Evolutionary conservation across 23 tunicate species (phyloP).

Genomic region (Trididemnum miniatum): DNA sequence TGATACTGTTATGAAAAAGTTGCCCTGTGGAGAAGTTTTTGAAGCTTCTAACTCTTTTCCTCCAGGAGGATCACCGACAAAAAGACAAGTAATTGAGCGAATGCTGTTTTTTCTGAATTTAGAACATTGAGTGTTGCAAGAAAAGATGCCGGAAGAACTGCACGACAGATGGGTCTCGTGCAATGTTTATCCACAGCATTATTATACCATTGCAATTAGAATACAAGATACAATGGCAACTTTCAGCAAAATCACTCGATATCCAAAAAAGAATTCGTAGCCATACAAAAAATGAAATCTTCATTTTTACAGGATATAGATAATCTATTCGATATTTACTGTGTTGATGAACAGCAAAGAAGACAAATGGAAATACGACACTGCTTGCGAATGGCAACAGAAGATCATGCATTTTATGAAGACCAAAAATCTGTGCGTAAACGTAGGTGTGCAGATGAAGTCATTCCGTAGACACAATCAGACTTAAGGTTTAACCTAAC

Average conservation of each 20-base stretch:
- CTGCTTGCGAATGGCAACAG: conserved; percentile 18
- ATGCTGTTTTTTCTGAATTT: conserved; percentile 4
- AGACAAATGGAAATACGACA: conserved; percentile 1
- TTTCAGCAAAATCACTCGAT: conserved; percentile 12
- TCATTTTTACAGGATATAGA: conserved; percentile 9
- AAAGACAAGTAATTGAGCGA: conserved; percentile 12
- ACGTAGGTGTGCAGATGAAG: conserved; percentile 9
- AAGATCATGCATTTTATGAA: conserved; percentile 28
- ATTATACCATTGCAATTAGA: conserved; percentile 1
- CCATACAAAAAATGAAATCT: conserved; percentile 18
- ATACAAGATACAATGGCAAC: neutral
- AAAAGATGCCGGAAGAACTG: conserved; percentile 13
- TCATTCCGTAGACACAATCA: neutral
- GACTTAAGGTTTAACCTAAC: conserved; percentile 1
- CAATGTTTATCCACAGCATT: conserved; percentile 4
- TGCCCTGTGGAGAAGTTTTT: conserved; percentile 23
- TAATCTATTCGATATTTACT: conserved; percentile 8
- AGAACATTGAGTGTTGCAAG: neutral
- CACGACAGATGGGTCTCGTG: conserved; percentile 20
- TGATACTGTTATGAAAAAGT: conserved; percentile 2
- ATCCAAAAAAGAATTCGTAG: conserved; percentile 2
- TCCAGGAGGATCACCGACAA: neutral
- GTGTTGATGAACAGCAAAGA: conserved; percentile 22
- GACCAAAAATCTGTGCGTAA: neutral
- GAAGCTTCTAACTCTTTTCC: conserved; percentile 5